phyloP scores from a whole-genome alignment of 2,113 vertebrate genomes.

The Larimichthys crocea region DNA sequence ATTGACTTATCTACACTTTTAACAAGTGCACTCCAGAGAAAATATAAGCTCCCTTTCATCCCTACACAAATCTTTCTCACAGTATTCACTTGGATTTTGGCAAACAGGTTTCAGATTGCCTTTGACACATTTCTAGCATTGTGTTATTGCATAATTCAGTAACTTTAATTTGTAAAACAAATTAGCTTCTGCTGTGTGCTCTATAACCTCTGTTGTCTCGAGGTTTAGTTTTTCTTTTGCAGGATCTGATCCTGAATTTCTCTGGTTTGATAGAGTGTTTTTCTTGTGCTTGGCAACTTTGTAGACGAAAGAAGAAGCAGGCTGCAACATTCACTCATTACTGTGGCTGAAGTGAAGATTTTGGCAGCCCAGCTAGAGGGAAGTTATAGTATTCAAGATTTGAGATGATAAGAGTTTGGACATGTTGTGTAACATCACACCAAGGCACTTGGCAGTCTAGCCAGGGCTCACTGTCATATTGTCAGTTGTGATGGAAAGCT shows the following conservation, averaged over 20 bases:
- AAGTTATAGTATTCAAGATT: conserved; percentile 8
- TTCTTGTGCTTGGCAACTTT: conserved; percentile 12
- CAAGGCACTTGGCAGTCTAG: conserved; percentile 22
- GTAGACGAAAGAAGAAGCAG: neutral
- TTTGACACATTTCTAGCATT: neutral
- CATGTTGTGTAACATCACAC: conserved; percentile 50
- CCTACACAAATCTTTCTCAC: conserved; percentile 28
- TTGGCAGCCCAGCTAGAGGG: conserved; percentile 3
- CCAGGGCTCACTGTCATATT: conserved; percentile 40
- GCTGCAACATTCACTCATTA: conserved; percentile 6
- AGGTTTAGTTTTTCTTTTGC: neutral
- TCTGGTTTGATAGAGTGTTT: neutral
- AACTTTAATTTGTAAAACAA: conserved; percentile 26
- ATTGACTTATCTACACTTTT: conserved; percentile 50
- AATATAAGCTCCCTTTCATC: conserved; percentile 42
- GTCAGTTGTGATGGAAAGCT: conserved; percentile 50
- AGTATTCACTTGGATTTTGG: neutral
- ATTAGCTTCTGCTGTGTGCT: conserved; percentile 5
- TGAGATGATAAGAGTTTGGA: conserved; percentile 33
- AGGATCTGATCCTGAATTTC: conserved; percentile 10
- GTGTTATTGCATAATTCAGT: neutral
- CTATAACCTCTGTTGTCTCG: conserved; percentile 10
- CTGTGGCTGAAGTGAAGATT: conserved; percentile 17
- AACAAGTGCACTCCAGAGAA: conserved; percentile 56
- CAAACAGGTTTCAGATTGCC: conserved; percentile 5